Percentiles rank a stretch among this genome's conserved stretches.
phyloP scores from a whole-genome alignment of 2,888 invertebrate genomes.

The Conchocele bisecta region DNA sequence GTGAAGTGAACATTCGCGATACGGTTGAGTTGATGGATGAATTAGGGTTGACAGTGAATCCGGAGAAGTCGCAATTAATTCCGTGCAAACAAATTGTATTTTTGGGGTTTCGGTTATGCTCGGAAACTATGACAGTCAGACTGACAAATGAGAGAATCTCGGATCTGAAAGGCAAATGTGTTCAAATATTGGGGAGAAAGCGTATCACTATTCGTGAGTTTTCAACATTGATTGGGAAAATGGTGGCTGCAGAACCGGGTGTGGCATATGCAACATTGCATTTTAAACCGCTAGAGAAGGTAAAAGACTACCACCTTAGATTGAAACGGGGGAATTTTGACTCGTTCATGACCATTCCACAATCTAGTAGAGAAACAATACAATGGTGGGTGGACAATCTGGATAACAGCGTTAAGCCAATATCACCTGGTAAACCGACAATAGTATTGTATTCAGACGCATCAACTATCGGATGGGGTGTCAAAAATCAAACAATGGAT shows the following conservation, averaged over 20 bases:
- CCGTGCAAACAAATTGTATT: slow-evolving; percentile 45
- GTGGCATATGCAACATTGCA: slow-evolving; percentile 47
- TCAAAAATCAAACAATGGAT: neutral
- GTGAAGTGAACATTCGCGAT: slow-evolving; percentile 19
- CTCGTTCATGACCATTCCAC: slow-evolving; percentile 22
- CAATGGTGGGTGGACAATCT: slow-evolving; percentile 20
- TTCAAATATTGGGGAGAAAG: slow-evolving; percentile 1
- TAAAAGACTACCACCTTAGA: slow-evolving; percentile 40
- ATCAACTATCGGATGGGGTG: slow-evolving; percentile 11
- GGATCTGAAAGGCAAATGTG: slow-evolving; percentile 19
- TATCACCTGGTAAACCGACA: neutral
- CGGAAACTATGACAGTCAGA: slow-evolving; percentile 34
- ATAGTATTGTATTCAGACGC: slow-evolving; percentile 7
- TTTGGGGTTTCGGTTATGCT: slow-evolving; percentile 50
- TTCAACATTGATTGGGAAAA: slow-evolving; percentile 41
- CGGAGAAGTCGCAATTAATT: slow-evolving; percentile 45
- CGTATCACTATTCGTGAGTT: slow-evolving; percentile 32
- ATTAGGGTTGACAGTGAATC: slow-evolving; percentile 51
- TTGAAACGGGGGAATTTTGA: slow-evolving; percentile 9
- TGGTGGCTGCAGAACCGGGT: slow-evolving; percentile 48
- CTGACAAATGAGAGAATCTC: slow-evolving; percentile 19
- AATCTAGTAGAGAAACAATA: neutral
- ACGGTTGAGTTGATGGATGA: slow-evolving; percentile 32
- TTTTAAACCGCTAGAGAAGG: slow-evolving; percentile 47
- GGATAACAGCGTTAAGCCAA: neutral